Percentiles rank a stretch among this genome's conserved stretches.
These are phyloP conservation scores for Myoxocephalus aenaeus DNA, from an alignment of 2,797 vertebrate species.

Conservation along the genomic window DNA sequence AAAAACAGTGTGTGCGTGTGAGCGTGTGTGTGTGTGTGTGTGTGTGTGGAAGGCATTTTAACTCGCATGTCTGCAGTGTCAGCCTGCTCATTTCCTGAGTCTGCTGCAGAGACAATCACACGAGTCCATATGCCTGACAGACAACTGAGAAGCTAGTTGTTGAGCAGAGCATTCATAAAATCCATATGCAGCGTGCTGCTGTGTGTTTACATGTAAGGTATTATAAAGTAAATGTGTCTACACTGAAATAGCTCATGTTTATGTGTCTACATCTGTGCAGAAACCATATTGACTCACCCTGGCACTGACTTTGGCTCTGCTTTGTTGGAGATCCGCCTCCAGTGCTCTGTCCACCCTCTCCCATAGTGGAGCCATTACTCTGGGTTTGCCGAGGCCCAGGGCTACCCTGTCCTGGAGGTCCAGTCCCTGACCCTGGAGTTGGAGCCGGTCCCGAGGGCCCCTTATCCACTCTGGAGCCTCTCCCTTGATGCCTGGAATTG, in stretches of 20 bases:
- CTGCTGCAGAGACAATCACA: constrained; percentile 28
- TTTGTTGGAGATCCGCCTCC: constrained; percentile 59
- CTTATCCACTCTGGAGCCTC: constrained; percentile 37
- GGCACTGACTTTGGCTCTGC: constrained; percentile 41
- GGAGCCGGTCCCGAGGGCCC: constrained; percentile 37
- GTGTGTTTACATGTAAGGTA: constrained; percentile 43
- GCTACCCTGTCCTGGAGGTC: constrained; percentile 52
- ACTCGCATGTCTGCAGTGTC: constrained; percentile 56
- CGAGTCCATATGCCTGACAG: background rate
- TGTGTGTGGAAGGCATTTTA: constrained; percentile 67
- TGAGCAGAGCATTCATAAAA: background rate
- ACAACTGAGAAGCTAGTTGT: background rate
- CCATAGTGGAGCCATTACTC: constrained; percentile 28
- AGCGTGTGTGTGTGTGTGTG: background rate
- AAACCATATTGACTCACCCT: constrained; percentile 67
- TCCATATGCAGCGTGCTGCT: constrained; percentile 9
- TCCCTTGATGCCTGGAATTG: constrained; percentile 49
- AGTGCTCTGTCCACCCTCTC: constrained; percentile 40
- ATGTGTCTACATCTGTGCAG: constrained; percentile 3
- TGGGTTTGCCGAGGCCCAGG: constrained; percentile 46
- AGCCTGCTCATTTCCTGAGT: constrained; percentile 69
- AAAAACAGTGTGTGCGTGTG: background rate
- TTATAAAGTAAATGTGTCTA: background rate
- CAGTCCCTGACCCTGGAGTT: constrained; percentile 43
- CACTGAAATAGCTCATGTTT: constrained; percentile 5